These are phyloP conservation scores for Hipparchia semele DNA, from an alignment of 2,888 invertebrate species.

Conservation along the genomic window DNA sequence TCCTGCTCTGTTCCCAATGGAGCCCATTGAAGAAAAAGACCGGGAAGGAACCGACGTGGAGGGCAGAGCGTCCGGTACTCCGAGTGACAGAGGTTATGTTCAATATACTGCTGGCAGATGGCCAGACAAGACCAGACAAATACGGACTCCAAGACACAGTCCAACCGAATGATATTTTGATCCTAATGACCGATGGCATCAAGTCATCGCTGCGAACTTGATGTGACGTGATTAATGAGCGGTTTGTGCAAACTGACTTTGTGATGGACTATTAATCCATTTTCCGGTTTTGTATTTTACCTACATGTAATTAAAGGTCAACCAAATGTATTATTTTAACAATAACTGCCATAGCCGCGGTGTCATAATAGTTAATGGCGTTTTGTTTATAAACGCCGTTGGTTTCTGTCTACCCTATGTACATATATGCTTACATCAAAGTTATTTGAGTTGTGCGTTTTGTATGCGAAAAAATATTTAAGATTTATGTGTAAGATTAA, in stretches of 20 bases:
- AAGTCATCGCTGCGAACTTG: slow-evolving; percentile 35
- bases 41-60: slow-evolving; percentile 63
- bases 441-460: slow-evolving; percentile 1
- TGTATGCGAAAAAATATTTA: slow-evolving; percentile 4
- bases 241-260: slow-evolving; percentile 29
- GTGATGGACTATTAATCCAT: slow-evolving; percentile 29
- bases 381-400: background rate
- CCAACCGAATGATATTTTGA: slow-evolving; percentile 59
- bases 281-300: slow-evolving; percentile 31
- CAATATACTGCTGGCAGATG: slow-evolving; percentile 88
- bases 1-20: slow-evolving; percentile 78
- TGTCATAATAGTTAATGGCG: slow-evolving; percentile 27
- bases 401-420: background rate
- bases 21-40: slow-evolving; percentile 77
- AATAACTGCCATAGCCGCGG: slow-evolving; percentile 32
- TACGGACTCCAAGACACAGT: slow-evolving; percentile 84
- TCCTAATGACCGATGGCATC: slow-evolving; percentile 29
- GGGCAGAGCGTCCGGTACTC: slow-evolving; percentile 84
- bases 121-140: slow-evolving; percentile 77
- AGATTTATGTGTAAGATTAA: background rate
- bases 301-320: slow-evolving; percentile 29
- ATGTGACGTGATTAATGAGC: slow-evolving; percentile 41
- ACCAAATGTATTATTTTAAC: slow-evolving; percentile 34
- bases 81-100: slow-evolving; percentile 89
- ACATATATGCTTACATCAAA: background rate